phyloP scores from a whole-genome alignment of 2,888 invertebrate species.

The Eupithecia pulchellata region DNA sequence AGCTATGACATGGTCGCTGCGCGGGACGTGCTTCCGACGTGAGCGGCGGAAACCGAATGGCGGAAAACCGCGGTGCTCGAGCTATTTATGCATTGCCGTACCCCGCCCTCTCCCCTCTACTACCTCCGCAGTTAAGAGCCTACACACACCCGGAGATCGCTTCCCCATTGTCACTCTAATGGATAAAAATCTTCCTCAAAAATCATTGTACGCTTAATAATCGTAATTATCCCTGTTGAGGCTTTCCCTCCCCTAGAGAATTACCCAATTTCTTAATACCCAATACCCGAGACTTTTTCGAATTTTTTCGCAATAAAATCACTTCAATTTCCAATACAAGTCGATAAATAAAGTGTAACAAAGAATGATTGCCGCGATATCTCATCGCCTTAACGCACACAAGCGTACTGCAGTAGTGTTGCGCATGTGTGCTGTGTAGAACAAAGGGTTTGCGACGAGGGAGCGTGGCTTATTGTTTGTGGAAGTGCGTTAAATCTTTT shows the following conservation, averaged over 20 bases:
- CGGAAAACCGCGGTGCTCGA: conserved; percentile 46
- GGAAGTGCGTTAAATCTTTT: conserved; percentile 81
- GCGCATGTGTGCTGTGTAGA: conserved; percentile 69
- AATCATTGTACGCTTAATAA: conserved; percentile 72
- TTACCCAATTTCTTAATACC: conserved; percentile 36
- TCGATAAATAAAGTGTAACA: conserved; percentile 69
- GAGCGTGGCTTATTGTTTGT: conserved; percentile 66
- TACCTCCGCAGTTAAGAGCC: conserved; percentile 67
- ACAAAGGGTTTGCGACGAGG: conserved; percentile 64
- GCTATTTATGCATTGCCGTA: conserved; percentile 63
- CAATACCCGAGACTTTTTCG: conserved; percentile 34
- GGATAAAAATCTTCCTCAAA: conserved; percentile 70
- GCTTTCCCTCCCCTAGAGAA: conserved; percentile 47
- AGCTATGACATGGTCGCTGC: conserved; percentile 70
- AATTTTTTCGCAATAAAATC: conserved; percentile 56
- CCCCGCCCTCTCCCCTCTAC: conserved; percentile 51
- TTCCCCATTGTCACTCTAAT: conserved; percentile 77
- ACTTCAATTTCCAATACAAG: conserved; percentile 56
- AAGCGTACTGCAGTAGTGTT: conserved; percentile 38
- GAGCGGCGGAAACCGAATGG: conserved; percentile 71
- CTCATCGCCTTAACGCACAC: conserved; percentile 68
- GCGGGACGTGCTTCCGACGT: conserved; percentile 63
- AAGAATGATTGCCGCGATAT: conserved; percentile 73
- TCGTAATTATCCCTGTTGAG: conserved; percentile 76
- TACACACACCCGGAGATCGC: conserved; percentile 70